These are phyloP conservation scores for Eupithecia abbreviata DNA, from an alignment of 2,888 invertebrate genomes.

Conservation along the genomic window DNA sequence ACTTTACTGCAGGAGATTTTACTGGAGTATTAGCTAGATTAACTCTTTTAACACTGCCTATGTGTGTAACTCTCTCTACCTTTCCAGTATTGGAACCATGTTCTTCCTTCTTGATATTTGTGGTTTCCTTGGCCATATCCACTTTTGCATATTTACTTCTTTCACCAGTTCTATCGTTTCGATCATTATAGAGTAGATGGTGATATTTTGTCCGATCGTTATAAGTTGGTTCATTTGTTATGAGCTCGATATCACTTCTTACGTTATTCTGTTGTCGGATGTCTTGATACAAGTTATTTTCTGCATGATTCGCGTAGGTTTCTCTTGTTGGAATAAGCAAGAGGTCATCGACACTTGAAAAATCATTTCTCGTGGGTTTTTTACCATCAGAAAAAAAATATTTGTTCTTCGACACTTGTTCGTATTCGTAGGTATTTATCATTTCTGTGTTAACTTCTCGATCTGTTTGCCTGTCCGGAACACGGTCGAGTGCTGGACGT, in stretches of 20 bases:
- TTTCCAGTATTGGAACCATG: constrained; percentile 40
- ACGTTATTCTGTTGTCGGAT: not conserved
- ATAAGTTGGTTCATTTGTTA: constrained; percentile 7
- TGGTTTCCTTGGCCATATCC: constrained; percentile 15
- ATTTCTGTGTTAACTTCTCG: constrained; percentile 6
- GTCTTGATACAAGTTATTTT: constrained; percentile 42
- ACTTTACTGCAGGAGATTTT: constrained; percentile 51
- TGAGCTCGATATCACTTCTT: not conserved
- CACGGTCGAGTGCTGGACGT: not conserved
- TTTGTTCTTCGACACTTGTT: constrained; percentile 1
- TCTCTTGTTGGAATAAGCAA: constrained; percentile 20
- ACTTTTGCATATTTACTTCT: constrained; percentile 22
- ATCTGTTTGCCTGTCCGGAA: not conserved
- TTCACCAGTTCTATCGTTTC: constrained; percentile 19
- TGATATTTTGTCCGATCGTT: constrained; percentile 8
- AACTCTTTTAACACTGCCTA: constrained; percentile 58
- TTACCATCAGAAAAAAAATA: not conserved
- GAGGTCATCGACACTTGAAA: not conserved
- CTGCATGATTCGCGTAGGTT: constrained; percentile 59
- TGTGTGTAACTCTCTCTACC: constrained; percentile 56
- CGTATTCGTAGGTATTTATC: constrained; percentile 6
- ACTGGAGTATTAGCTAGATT: constrained; percentile 51
- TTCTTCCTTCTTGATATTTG: constrained; percentile 22
- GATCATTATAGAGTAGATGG: not conserved
- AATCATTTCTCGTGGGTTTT: constrained; percentile 6